These are phyloP conservation scores for Diploscapter pachys DNA, from an alignment of 1,140 invertebrate species.

Conservation along the genomic window DNA sequence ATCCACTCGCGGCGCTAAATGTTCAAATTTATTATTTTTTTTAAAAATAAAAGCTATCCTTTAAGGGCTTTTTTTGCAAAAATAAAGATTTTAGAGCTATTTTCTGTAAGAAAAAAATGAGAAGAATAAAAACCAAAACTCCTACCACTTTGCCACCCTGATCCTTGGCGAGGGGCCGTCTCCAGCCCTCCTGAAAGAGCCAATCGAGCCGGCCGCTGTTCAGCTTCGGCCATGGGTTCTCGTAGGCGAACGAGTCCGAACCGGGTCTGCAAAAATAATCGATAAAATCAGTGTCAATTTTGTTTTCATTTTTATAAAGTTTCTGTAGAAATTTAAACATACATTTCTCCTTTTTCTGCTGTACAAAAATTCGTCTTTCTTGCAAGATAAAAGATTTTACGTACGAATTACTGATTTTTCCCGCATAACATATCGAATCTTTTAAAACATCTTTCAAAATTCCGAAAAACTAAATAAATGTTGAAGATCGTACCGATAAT, in stretches of 20 bases:
- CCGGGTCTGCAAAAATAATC: constrained; percentile 46
- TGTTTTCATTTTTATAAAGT: no score
- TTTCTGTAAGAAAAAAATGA: neutral
- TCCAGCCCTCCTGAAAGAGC: constrained; percentile 57
- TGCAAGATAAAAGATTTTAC: no score
- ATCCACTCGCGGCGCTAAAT: constrained; percentile 55
- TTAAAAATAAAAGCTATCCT: neutral
- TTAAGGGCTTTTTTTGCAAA: neutral
- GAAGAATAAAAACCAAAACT: constrained; percentile 1
- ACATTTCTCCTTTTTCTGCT: no score
- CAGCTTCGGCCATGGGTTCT: constrained; percentile 58
- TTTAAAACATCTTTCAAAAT: no score
- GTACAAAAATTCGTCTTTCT: no score
- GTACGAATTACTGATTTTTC: no score
- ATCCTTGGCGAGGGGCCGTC: constrained; percentile 51
- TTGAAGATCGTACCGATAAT: no score
- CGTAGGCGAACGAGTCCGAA: constrained; percentile 55
- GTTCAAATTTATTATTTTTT: neutral
- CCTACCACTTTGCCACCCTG: constrained; percentile 53
- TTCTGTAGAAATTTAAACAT: no score
- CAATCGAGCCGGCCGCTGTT: constrained; percentile 55
- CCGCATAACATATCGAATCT: no score
- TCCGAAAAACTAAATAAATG: no score
- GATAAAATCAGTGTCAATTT: no score
- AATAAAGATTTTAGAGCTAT: neutral